A percentile compares a stretch with the other conserved stretches of the same genome.
phyloP scores from a whole-genome alignment of 2,797 vertebrate genomes.

The Salmo trutta region DNA sequence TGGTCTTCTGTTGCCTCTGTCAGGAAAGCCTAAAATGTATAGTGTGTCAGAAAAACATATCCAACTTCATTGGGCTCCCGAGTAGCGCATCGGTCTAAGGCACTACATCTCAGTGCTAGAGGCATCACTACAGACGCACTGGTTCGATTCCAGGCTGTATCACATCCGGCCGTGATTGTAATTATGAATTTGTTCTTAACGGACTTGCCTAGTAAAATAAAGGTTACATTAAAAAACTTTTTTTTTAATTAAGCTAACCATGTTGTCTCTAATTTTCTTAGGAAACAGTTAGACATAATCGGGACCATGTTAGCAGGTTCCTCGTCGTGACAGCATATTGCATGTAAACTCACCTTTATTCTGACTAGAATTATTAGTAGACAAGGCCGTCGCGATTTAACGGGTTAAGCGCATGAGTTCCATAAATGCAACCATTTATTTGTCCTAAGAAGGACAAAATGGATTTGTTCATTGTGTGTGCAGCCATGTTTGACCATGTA shows the following conservation, averaged over 20 bases:
- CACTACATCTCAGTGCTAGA: too few relatives aligned
- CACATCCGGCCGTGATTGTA: too few relatives aligned
- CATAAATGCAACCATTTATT: conserved; percentile 39
- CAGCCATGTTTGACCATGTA: conserved; percentile 68
- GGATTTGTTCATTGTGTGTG: conserved; percentile 36
- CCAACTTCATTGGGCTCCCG: neutral
- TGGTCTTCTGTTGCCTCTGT: conserved; percentile 49
- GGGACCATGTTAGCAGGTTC: neutral
- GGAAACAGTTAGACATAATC: too few relatives aligned
- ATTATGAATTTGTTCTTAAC: too few relatives aligned
- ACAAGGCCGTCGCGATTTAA: conserved; percentile 35
- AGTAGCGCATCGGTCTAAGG: too few relatives aligned
- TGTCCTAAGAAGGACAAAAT: conserved; percentile 64
- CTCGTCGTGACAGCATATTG: neutral
- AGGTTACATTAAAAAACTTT: too few relatives aligned
- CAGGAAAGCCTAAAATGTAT: conserved; percentile 51
- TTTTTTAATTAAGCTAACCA: neutral
- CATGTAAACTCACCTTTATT: conserved; percentile 55
- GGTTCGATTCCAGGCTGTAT: too few relatives aligned
- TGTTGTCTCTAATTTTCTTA: too few relatives aligned
- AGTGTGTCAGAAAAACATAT: neutral
- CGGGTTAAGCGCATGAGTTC: conserved; percentile 22
- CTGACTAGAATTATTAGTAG: conserved; percentile 8
- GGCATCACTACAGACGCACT: too few relatives aligned
- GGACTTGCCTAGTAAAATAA: too few relatives aligned